Conservation (phyloP, 2,797 vertebrate species). For the Apodemus agrarius region DNA sequence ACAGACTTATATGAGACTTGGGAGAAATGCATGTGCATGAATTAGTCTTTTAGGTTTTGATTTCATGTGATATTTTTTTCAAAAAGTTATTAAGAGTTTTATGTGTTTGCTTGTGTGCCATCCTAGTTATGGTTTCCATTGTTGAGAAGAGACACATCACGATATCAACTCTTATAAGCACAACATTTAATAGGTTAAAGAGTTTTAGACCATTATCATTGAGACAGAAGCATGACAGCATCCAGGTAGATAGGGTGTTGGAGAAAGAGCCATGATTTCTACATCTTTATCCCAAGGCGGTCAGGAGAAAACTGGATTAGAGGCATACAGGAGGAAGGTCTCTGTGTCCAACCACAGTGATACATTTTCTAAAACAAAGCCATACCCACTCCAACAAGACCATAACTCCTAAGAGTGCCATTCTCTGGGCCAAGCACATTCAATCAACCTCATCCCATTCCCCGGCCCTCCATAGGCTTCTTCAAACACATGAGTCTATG, state of each 20-base stretch:
- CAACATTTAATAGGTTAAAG: background rate
- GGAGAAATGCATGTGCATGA: background rate
- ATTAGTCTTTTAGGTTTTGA: background rate
- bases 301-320: too few species aligned
- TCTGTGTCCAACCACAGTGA: too few species aligned
- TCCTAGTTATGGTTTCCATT: background rate
- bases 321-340: too few species aligned
- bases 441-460: background rate
- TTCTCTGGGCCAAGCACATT: too few species aligned
- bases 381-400: too few species aligned
- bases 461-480: background rate
- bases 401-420: too few species aligned
- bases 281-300: too few species aligned
- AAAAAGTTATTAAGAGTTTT: background rate
- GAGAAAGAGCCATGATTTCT: too few species aligned
- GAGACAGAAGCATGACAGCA: background rate
- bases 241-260: background rate
- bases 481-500: background rate
- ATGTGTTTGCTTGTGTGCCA: background rate
- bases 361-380: too few species aligned
- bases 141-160: background rate
- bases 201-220: background rate
- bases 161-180: background rate
- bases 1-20: background rate
- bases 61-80: background rate